These are phyloP conservation scores for Nymphicus hollandicus DNA, from an alignment of 2,113 vertebrate species.

Conservation along the genomic window DNA sequence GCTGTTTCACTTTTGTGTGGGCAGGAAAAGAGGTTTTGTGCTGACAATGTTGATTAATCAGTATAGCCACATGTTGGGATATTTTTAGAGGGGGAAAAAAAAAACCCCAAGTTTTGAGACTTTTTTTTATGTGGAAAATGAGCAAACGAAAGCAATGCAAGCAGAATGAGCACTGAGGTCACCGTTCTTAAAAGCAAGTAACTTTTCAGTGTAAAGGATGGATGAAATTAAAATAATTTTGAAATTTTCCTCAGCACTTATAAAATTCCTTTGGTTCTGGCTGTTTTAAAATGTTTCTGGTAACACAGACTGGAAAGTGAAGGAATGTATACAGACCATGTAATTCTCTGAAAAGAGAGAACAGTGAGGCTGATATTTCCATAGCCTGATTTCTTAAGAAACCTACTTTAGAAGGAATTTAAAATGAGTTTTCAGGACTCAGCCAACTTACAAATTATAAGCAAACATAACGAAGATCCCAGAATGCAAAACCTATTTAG, in stretches of 20 bases:
- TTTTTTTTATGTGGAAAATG: neutral
- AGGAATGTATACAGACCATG: neutral
- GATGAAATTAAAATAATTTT: neutral
- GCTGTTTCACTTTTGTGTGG: neutral
- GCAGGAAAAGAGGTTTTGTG: slow-evolving; percentile 6
- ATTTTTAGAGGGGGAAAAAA: neutral
- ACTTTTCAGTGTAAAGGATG: neutral
- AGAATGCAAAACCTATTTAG: neutral
- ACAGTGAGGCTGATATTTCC: slow-evolving; percentile 37
- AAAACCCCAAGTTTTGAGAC: rapidly evolving
- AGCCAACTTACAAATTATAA: neutral
- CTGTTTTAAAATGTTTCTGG: neutral
- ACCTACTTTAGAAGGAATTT: neutral
- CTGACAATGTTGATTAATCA: slow-evolving; percentile 40
- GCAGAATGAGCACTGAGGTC: neutral
- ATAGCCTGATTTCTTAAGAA: neutral
- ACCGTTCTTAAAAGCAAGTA: neutral
- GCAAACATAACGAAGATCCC: neutral
- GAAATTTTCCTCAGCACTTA: neutral
- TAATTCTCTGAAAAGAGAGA: slow-evolving; percentile 8
- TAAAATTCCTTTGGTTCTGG: neutral
- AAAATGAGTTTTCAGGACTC: neutral
- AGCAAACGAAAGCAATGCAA: neutral
- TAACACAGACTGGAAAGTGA: neutral
- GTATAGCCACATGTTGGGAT: neutral